These are phyloP conservation scores for Chromis chromis DNA, from an alignment of 2,797 vertebrate species.

Conservation along the genomic window DNA sequence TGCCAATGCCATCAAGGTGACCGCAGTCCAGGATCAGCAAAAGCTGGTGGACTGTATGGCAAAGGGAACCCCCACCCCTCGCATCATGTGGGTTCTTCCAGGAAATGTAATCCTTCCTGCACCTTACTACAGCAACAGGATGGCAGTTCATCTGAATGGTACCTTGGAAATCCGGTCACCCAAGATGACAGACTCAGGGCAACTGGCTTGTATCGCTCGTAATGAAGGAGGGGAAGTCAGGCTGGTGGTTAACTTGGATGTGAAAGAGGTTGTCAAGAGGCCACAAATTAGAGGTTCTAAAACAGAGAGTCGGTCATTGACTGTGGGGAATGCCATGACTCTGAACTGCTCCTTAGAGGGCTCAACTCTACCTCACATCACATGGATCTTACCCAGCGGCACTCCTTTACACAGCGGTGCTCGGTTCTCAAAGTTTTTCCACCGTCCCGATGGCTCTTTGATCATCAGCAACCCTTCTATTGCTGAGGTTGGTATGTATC, in stretches of 20 bases:
- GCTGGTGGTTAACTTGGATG: slow-evolving; percentile 85
- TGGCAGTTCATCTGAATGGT: slow-evolving; percentile 91
- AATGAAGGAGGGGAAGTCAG: slow-evolving; percentile 92
- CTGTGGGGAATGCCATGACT: slow-evolving; percentile 85
- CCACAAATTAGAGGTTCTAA: slow-evolving; percentile 78
- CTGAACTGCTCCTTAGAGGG: slow-evolving; percentile 90
- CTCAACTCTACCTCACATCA: slow-evolving; percentile 73
- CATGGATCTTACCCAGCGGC: slow-evolving; percentile 91
- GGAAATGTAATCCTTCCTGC: slow-evolving; percentile 90
- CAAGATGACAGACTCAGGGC: slow-evolving; percentile 83
- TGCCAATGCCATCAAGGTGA: slow-evolving; percentile 78
- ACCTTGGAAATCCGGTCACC: slow-evolving; percentile 89
- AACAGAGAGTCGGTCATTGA: slow-evolving; percentile 83
- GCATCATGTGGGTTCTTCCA: slow-evolving; percentile 90
- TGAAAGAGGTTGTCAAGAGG: slow-evolving; percentile 80
- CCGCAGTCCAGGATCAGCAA: slow-evolving; percentile 78
- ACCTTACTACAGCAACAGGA: slow-evolving; percentile 89
- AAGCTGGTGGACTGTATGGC: slow-evolving; percentile 88
- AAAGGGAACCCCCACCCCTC: slow-evolving; percentile 87
- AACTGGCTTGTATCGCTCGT: slow-evolving; percentile 88
- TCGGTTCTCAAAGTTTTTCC: slow-evolving; percentile 84
- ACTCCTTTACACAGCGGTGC: slow-evolving; percentile 82
- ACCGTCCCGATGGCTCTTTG: slow-evolving; percentile 86
- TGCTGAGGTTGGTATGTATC: slow-evolving; percentile 88
- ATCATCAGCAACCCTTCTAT: slow-evolving; percentile 86